These are phyloP conservation scores for Urophycis tenuis DNA, from an alignment of 2,797 vertebrate species.

Conservation along the genomic window DNA sequence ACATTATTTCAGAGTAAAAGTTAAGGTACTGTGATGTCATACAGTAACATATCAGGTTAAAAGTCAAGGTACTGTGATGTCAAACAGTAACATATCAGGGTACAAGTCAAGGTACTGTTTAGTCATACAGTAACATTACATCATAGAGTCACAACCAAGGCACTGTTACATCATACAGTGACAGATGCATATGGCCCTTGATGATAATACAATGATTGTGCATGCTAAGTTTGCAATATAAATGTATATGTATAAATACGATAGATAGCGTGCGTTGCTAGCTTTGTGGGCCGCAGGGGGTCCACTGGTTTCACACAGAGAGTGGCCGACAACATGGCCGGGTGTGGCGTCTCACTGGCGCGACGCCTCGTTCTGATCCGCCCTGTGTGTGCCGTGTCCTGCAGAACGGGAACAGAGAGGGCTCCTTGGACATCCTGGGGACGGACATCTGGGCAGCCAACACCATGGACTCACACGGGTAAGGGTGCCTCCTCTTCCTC, in stretches of 20 bases:
- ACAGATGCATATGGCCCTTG: not conserved
- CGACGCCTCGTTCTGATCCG: not conserved
- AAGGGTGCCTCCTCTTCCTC: slow-evolving; percentile 38
- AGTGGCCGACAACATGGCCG: not conserved
- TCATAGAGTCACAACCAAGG: no score
- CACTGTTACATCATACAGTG: no score
- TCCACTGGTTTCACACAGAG: not conserved
- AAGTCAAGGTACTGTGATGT: no score
- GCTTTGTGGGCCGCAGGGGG: not conserved
- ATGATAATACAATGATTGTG: not conserved
- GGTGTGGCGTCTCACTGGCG: not conserved
- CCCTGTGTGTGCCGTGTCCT: slow-evolving; percentile 16
- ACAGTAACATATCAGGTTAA: no score
- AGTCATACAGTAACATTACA: no score
- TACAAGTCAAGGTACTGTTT: no score
- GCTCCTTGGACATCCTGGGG: slow-evolving; percentile 86
- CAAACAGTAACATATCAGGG: no score
- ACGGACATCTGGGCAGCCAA: slow-evolving; percentile 99
- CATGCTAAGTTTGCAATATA: not conserved
- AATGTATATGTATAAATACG: no score
- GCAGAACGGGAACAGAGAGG: slow-evolving; percentile 91
- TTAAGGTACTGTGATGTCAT: no score
- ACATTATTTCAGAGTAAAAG: no score
- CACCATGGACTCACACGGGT: slow-evolving; percentile 90
- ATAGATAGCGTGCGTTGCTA: no score